Base-by-base conservation (phyloP, 92 coral and sea anemone species). In the Desmophyllum pertusum region DNA sequence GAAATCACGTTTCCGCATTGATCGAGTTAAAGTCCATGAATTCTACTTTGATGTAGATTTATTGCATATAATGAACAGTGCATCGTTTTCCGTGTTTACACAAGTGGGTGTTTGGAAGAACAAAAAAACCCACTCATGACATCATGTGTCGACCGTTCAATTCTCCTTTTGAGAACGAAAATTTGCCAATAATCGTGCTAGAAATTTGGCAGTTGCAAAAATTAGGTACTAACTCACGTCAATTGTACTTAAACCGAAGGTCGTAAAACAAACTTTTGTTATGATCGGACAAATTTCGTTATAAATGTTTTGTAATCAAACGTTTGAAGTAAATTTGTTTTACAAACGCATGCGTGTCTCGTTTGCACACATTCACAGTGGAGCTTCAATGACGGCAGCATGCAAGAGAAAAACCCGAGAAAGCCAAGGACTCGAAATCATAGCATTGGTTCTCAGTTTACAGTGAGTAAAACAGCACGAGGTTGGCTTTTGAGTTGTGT, bases 391-490 rank as follows among this genome's bases (percentile, higher is more conserved):
- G 65, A 51, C 31, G 66, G 33, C 41, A 21, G 42, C 65, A 53
- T 51, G 43, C 80, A 76, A 35, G 80, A 55, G 33, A 51, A 76
- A 55, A 36, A 18, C 35, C 80, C 43, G 80, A 52, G 67, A 76
- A 51, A 19, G 48, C 18, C 48, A 53, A 52, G 65, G 80, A 76
- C 45, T 76, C 80, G 35, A 52, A 51, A 76, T 21, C 13, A 50
- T 51, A 76, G 66, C 65, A 76, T 51, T 76, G 80, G 80, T 15
- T 76, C 80, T 51, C 30, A 72, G 57, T 76, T 51, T 53, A 76
- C 80, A 1, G 80, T 76, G 80, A 76, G 80, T 76, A 76, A 53
- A 35, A n/a, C 42, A 55, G n/a, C 67, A 9, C 18, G 29, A 72
- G 5, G 31, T 21, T 21, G 31, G 43, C 27, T 14, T 37, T 11